phyloP scores from a whole-genome alignment of 2,113 vertebrate genomes.

The Myrmecophaga tridactyla region DNA sequence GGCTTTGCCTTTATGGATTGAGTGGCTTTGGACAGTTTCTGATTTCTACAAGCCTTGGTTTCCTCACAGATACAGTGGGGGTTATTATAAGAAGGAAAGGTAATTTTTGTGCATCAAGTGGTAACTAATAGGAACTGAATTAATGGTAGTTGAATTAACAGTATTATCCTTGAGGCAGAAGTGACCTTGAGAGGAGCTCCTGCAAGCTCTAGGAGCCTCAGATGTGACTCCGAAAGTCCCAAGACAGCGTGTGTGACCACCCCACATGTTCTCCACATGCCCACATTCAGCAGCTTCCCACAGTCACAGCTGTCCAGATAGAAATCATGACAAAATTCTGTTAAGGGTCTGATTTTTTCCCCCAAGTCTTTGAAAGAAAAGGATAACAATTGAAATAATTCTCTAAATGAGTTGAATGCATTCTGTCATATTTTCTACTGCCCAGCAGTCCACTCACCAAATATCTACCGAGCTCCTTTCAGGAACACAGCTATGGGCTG shows the following conservation, averaged over 20 bases:
- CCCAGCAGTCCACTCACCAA: too few species aligned
- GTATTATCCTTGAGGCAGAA: not conserved
- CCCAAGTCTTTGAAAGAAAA: not conserved
- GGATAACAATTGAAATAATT: not conserved
- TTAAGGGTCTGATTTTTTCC: not conserved
- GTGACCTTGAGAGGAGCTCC: not conserved
- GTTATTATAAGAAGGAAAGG: not conserved
- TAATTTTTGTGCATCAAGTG: accelerated
- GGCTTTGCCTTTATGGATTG: not conserved
- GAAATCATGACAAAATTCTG: not conserved
- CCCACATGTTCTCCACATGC: accelerated
- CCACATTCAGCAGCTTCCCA: accelerated
- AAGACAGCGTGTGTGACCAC: accelerated
- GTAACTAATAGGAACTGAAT: not conserved
- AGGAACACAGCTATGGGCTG: not conserved
- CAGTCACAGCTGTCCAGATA: not conserved
- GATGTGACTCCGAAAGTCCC: not conserved
- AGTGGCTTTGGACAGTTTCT: not conserved
- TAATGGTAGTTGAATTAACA: not conserved
- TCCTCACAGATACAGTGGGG: not conserved
- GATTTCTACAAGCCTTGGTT: not conserved
- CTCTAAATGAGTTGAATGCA: not conserved
- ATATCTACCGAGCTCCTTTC: not conserved
- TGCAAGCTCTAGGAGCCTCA: not conserved
- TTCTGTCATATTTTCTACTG: accelerated